Evolutionary conservation across 2,113 vertebrate species (phyloP).

Genomic region (Clarias magur): DNA sequence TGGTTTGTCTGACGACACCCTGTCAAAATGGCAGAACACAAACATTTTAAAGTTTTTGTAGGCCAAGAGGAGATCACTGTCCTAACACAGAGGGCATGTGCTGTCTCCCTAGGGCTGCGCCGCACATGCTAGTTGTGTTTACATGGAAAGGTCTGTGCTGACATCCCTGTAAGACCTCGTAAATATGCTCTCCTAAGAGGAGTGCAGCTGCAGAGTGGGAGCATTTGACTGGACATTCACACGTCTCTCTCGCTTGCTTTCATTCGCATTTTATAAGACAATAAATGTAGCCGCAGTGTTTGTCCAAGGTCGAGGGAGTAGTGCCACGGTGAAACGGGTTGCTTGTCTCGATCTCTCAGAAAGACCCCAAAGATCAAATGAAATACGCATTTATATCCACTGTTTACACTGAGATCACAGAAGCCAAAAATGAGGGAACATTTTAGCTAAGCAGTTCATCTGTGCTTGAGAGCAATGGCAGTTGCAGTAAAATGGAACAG

Average conservation of each 20-base stretch:
- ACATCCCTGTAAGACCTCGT: conserved; percentile 50
- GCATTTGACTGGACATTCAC: conserved; percentile 44
- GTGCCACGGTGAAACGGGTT: conserved; percentile 38
- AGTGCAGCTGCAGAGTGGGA: conserved; percentile 41
- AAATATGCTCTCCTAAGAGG: conserved; percentile 39
- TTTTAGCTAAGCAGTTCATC: conserved; percentile 34
- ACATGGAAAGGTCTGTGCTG: conserved; percentile 42
- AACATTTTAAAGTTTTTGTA: conserved; percentile 42
- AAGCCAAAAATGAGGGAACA: conserved; percentile 36
- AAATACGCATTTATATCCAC: conserved; percentile 46
- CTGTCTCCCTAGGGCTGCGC: conserved; percentile 29
- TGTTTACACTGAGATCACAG: conserved; percentile 35
- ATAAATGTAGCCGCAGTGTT: conserved; percentile 52
- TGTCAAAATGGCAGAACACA: conserved; percentile 41
- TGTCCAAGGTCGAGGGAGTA: conserved; percentile 45
- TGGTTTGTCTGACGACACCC: conserved; percentile 36
- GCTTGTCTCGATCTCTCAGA: conserved; percentile 33
- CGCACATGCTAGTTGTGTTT: conserved; percentile 44
- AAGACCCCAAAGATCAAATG: conserved; percentile 39
- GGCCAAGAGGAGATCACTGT: conserved; percentile 38
- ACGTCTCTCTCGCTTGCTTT: conserved; percentile 50
- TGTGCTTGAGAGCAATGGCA: conserved; percentile 10
- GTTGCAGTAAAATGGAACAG: conserved; percentile 24
- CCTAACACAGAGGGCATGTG: conserved; percentile 43
- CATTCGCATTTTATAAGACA: conserved; percentile 55